Conservation (phyloP, 2,113 vertebrate species). For the Aspiorhynchus laticeps region DNA sequence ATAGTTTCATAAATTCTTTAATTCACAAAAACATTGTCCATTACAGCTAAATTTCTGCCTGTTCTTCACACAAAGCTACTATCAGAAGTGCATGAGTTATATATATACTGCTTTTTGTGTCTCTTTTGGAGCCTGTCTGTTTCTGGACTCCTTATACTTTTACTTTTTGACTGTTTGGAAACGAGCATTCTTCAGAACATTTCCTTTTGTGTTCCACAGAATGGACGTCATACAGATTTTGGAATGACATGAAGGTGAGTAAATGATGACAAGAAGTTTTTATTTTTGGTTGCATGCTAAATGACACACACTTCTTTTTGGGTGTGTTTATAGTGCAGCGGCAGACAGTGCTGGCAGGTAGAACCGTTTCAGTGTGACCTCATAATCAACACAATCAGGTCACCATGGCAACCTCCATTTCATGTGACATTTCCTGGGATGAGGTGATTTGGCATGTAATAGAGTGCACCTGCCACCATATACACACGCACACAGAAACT, state of each 20-base stretch:
- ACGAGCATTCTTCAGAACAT: background rate
- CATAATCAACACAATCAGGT: conserved; percentile 48
- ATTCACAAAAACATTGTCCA: background rate
- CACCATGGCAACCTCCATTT: conserved; percentile 39
- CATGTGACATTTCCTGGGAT: conserved; percentile 41
- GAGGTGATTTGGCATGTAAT: conserved; percentile 47
- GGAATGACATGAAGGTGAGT: background rate
- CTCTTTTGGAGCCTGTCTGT: background rate
- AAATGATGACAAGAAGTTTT: background rate
- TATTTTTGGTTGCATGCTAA: background rate
- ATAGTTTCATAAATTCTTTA: background rate
- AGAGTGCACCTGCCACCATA: conserved; percentile 40
- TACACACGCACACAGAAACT: background rate
- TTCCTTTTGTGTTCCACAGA: background rate
- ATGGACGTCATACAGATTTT: background rate
- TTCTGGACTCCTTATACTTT: background rate
- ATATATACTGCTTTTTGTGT: background rate
- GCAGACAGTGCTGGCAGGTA: conserved; percentile 35
- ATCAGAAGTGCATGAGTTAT: background rate
- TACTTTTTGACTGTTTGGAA: background rate
- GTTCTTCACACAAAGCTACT: background rate
- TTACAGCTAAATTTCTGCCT: background rate
- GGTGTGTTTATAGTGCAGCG: conserved; percentile 9
- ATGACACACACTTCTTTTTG: background rate
- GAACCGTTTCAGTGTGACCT: conserved; percentile 33